Conservation (phyloP, 2,888 invertebrate species). For the Pandemis corylana region DNA sequence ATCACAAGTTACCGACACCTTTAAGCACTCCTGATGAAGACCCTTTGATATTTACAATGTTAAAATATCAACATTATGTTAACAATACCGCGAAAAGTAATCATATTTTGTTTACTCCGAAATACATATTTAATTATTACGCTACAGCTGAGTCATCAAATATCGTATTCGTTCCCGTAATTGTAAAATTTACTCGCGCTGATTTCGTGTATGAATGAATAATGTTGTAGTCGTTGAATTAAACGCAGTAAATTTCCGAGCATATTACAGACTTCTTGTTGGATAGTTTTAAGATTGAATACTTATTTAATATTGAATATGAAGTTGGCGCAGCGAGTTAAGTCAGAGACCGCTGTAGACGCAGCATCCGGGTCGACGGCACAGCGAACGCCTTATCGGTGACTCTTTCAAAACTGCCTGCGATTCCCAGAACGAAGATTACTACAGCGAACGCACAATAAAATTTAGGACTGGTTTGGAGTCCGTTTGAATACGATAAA, state of each 20-base stretch:
- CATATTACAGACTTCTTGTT: background rate
- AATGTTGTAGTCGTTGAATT: constrained; percentile 6
- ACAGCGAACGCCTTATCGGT: constrained; percentile 53
- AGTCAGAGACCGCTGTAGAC: constrained; percentile 52
- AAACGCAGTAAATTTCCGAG: background rate
- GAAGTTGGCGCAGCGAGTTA: constrained; percentile 45
- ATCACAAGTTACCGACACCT: constrained; percentile 53
- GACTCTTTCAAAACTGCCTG: constrained; percentile 55
- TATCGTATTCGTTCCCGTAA: constrained; percentile 13
- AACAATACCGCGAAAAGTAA: background rate
- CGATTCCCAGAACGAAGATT: constrained; percentile 55
- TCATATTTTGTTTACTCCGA: constrained; percentile 4
- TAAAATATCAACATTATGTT: background rate
- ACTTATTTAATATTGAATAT: background rate
- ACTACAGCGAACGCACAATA: constrained; percentile 46
- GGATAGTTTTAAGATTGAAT: background rate
- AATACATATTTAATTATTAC: background rate
- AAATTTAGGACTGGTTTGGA: constrained; percentile 51
- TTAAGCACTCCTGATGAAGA: background rate
- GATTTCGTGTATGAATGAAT: constrained; percentile 17
- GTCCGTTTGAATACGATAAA: constrained; percentile 46
- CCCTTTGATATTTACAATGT: background rate
- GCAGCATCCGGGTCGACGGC: constrained; percentile 70
- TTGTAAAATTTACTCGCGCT: constrained; percentile 6
- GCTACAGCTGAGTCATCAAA: constrained; percentile 5